Evolutionary conservation across 2,888 invertebrate genomes (phyloP).

Genomic region (Alsophila aescularia): DNA sequence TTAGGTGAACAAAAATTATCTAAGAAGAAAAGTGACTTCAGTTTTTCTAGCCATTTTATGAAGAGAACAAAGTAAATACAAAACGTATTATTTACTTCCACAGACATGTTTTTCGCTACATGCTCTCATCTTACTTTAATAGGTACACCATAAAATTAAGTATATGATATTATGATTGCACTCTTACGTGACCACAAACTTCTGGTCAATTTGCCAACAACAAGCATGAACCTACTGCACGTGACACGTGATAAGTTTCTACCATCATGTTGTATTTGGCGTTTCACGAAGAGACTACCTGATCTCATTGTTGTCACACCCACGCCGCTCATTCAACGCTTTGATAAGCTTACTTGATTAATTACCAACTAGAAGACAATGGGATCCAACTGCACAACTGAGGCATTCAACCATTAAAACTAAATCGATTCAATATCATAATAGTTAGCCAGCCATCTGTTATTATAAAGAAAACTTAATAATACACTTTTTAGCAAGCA

Average conservation of each 20-base stretch:
- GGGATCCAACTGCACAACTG: conserved; percentile 23
- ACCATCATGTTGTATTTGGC: conserved; percentile 10
- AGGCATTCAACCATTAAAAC: conserved; percentile 21
- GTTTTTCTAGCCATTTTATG: too few relatives aligned
- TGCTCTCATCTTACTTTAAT: too few relatives aligned
- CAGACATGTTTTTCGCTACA: too few relatives aligned
- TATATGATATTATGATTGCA: not conserved
- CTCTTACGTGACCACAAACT: not conserved
- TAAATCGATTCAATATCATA: not conserved
- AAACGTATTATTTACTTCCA: too few relatives aligned
- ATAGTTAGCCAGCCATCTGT: not conserved
- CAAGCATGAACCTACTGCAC: not conserved
- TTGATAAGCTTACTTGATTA: conserved; percentile 59
- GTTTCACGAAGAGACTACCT: conserved; percentile 41
- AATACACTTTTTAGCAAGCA: not conserved
- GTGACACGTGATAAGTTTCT: conserved; percentile 19
- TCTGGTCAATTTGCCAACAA: not conserved
- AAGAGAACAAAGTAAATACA: too few relatives aligned
- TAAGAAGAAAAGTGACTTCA: too few relatives aligned
- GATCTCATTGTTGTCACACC: conserved; percentile 57
- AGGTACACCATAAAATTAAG: not conserved
- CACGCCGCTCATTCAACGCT: conserved; percentile 53
- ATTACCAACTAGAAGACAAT: conserved; percentile 52
- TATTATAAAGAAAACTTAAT: not conserved
- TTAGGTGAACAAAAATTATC: too few relatives aligned